Evolutionary conservation across 2,797 vertebrate genomes (phyloP).

Genomic region (Scleropages formosus): DNA sequence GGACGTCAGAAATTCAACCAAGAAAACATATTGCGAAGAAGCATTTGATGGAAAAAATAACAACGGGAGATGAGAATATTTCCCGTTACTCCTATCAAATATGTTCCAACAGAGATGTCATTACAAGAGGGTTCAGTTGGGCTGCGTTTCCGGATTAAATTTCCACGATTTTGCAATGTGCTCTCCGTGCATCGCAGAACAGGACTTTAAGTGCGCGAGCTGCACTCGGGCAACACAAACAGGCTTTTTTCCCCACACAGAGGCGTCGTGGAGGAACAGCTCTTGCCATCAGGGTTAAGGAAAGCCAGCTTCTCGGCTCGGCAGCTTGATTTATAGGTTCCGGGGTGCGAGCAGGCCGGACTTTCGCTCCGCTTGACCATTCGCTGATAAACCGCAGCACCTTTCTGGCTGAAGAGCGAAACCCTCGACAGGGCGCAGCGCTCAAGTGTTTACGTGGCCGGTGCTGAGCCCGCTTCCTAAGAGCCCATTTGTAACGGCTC

Average conservation of each 20-base stretch:
- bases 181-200: too few species aligned
- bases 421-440: neutral
- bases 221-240: neutral
- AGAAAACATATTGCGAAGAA: neutral
- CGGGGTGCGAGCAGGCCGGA: slow-evolving; percentile 3
- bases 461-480: slow-evolving; percentile 7
- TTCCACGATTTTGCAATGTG: too few species aligned
- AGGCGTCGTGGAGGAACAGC: neutral
- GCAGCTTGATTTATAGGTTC: slow-evolving; percentile 31
- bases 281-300: slow-evolving; percentile 5
- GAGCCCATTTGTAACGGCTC: neutral
- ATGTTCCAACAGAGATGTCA: too few species aligned
- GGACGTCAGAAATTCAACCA: neutral
- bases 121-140: too few species aligned
- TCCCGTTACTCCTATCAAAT: neutral
- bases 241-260: too few species aligned
- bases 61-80: neutral
- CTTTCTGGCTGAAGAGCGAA: slow-evolving; percentile 8
- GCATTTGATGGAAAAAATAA: neutral
- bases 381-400: slow-evolving; percentile 29
- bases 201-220: too few species aligned
- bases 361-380: slow-evolving; percentile 28
- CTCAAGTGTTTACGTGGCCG: slow-evolving; percentile 20
- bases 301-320: neutral
- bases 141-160: too few species aligned